Base-by-base conservation (phyloP, 2,888 invertebrate genomes). In the Folsomia manolachei region DNA sequence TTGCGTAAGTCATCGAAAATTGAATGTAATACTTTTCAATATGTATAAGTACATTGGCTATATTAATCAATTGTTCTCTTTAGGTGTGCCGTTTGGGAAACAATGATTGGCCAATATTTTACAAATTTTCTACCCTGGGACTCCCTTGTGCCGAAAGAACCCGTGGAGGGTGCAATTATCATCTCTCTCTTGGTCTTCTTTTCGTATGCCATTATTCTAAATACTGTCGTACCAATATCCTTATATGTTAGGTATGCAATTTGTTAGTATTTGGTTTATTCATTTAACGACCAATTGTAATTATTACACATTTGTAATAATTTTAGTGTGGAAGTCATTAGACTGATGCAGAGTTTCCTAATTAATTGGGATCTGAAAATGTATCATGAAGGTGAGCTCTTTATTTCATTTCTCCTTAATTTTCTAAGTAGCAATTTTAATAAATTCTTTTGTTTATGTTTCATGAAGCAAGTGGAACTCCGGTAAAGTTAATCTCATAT, bases 301-400 rank as follows among this genome's bases (percentile, higher is more conserved):
- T 63, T 39, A 64, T 52, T 11, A 52, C 21, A n/a, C 9, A n/a
- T 23, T 39, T 65, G n/a, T 71, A 56, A 60, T 60, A 26, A 23
- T n/a, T 68, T 21, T 70, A 88, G 88, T 83, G 88, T 89, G 24
- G 89, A 95, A 89, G 92, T 99, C 76, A 97, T 99, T 84, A 91
- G 99, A 83, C 95, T 99, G 85, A 93, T 92, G 82, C 97, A 99
- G 86, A 98, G 97, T 86, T 93, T 97, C 86, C 91, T 39, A 83
- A 99, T 99, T 83, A 98, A 99, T 87, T 98, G 97, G 95, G 99
- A 99, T 86, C 91, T 93, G 83, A 91, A 97, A 86, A 99, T 99
- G 98, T 96, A 92, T 86, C 39, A 39, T 14, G 39, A 39, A n/a
- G 39, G 39, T 14, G 7, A 39, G 39, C 39, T 4, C n/a, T n/a